Percentiles rank a stretch among this genome's conserved stretches.
phyloP scores from a whole-genome alignment of 2,888 invertebrate species.

The Cheilosia vernalis region DNA sequence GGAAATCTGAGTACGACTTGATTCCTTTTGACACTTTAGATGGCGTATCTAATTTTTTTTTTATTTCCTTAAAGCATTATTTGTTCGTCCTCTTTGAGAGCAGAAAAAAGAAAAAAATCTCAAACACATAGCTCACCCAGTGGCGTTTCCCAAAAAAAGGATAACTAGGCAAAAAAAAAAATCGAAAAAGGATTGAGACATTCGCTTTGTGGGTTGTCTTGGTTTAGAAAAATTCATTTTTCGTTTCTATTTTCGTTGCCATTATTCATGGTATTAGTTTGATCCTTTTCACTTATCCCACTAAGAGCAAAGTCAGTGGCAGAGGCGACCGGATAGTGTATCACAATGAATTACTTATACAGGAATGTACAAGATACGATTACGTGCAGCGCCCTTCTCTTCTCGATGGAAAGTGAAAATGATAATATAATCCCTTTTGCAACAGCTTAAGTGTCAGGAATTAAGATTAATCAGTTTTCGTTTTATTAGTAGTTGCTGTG shows the following conservation, averaged over 20 bases:
- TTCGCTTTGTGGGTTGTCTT: neutral
- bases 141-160: conserved; percentile 19
- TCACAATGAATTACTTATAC: conserved; percentile 36
- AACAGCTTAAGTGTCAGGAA: conserved; percentile 69
- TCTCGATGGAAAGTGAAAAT: conserved; percentile 24
- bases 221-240: conserved; percentile 7
- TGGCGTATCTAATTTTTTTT: conserved; percentile 57
- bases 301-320: conserved; percentile 1
- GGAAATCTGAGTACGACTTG: conserved; percentile 40
- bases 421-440: conserved; percentile 64
- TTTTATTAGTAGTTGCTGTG: neutral
- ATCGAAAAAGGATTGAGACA: neutral
- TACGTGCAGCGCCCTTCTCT: neutral
- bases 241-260: conserved; percentile 38
- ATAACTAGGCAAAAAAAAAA: neutral
- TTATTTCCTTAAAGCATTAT: conserved; percentile 54
- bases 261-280: conserved; percentile 59
- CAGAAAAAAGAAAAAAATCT: neutral
- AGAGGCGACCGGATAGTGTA: neutral
- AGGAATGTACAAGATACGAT: conserved; percentile 18
- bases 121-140: conserved; percentile 28
- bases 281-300: conserved; percentile 14
- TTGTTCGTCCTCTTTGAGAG: conserved; percentile 18
- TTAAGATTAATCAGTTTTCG: conserved; percentile 62
- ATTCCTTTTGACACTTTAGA: conserved; percentile 63